These are phyloP conservation scores for Tretioscincus oriximinensis DNA, from an alignment of 2,113 vertebrate species.

Conservation along the genomic window DNA sequence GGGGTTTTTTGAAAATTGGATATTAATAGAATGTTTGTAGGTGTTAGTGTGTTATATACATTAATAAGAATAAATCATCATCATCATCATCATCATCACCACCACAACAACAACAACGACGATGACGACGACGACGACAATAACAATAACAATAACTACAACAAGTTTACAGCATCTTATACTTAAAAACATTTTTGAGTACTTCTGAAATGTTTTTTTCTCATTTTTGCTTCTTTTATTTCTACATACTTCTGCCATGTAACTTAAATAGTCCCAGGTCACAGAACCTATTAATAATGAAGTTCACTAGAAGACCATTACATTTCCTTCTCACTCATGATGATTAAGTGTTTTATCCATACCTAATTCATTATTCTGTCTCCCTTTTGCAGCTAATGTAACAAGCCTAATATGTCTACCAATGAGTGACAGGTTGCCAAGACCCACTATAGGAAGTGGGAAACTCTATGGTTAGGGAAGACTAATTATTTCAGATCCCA, in stretches of 20 bases:
- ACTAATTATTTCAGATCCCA: conserved; percentile 31
- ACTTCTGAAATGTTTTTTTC: too few species aligned
- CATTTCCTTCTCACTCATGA: neutral
- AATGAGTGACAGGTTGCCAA: conserved; percentile 12
- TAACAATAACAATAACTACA: too few species aligned
- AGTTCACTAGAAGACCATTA: neutral
- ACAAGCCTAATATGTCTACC: conserved; percentile 17
- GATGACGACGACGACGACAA: too few species aligned
- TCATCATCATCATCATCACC: too few species aligned
- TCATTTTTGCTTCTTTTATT: too few species aligned
- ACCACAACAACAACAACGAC: too few species aligned
- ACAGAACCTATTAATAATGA: neutral
- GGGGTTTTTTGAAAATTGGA: too few species aligned
- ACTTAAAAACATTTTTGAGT: too few species aligned
- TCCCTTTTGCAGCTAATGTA: conserved; percentile 12
- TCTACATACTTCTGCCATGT: neutral
- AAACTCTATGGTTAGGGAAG: conserved; percentile 3
- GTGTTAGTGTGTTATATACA: too few species aligned
- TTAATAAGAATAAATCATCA: too few species aligned
- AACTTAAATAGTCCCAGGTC: neutral
- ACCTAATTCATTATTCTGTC: conserved; percentile 6
- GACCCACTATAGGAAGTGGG: neutral
- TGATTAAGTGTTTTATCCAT: conserved; percentile 16
- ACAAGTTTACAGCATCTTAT: too few species aligned
- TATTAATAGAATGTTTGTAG: too few species aligned